A percentile compares a stretch with the other conserved stretches of the same genome.
Conservation (phyloP, 2,888 invertebrate genomes). For the Polyommatus icarus region DNA sequence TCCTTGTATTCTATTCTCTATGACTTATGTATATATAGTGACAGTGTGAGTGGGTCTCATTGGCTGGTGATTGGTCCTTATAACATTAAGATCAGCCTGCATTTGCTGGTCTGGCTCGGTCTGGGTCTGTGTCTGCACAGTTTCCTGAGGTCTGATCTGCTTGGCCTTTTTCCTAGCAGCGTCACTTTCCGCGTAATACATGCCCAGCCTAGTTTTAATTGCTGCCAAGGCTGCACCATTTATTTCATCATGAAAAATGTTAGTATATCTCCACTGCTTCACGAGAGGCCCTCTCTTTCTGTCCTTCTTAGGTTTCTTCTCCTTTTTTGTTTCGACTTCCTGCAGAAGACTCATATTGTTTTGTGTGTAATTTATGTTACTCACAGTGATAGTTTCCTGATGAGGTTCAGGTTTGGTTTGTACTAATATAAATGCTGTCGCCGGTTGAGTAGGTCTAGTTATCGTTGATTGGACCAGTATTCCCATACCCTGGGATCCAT, state of each 20-base stretch:
- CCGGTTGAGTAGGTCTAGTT: conserved; percentile 61
- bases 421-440: conserved; percentile 66
- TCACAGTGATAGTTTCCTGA: conserved; percentile 59
- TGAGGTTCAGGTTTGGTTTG: conserved; percentile 69
- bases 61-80: conserved; percentile 48
- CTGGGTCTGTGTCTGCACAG: conserved; percentile 59
- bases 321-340: conserved; percentile 47
- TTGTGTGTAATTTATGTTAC: conserved; percentile 54
- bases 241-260: conserved; percentile 79
- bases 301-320: conserved; percentile 67
- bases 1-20: conserved; percentile 21
- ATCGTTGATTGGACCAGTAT: conserved; percentile 67
- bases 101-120: conserved; percentile 50
- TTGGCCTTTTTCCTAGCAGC: conserved; percentile 73
- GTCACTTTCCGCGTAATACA: conserved; percentile 78
- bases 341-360: conserved; percentile 49
- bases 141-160: conserved; percentile 60
- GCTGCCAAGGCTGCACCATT: conserved; percentile 76
- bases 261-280: conserved; percentile 80
- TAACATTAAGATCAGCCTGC: conserved; percentile 37
- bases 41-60: conserved; percentile 68
- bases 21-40: conserved; percentile 61
- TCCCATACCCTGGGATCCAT: conserved; percentile 69
- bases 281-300: conserved; percentile 71
- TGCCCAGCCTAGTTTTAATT: conserved; percentile 75